Base-by-base conservation (phyloP, 2,888 invertebrate genomes). In the Coelopa pilipes region DNA sequence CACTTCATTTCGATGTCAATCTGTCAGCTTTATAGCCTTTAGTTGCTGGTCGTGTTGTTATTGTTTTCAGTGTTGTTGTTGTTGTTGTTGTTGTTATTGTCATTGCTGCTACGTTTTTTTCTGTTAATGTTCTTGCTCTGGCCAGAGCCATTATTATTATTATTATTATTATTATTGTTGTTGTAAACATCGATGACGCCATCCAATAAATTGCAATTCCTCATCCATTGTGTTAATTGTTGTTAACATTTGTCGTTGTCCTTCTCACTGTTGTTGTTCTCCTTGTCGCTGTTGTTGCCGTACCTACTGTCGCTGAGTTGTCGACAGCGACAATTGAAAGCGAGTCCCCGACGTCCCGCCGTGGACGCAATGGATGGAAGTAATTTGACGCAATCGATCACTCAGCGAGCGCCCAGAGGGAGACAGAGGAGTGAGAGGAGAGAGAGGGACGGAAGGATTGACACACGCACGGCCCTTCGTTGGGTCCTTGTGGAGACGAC, bases 311-410 rank as follows among this genome's bases (percentile, higher is more conserved):
- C 17, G 57, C 21, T 57, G n/a, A 57, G n/a, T 17, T 57, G 57
- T 19, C 21, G 57, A 57, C 57, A 21, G 12, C 21, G 34, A 34
- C 34, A 34, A 34, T 34, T 34, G 34, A 34, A 34, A 34, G 34
- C 17, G 21, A 17, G 57, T 19, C 21, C 17, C 21, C 10, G 7
- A 2, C 34, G 50, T 67, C 17, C 21, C 10, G 7, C 34, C 34
- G 50, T 67, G 67, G 21, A 34, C 15, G 46, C 50, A 72, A 60
- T 72, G 67, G 67, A 49, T 72, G 72, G 72, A 67, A 67, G 45
- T 60, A 72, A 72, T 67, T 62, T 67, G 67, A 19, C 60, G 34
- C 72, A 67, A 72, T 72, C 59, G 47, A 72, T 67, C 72, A 72
- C 59, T 66, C 59, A 53, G 24, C 34, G 4, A 34, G 34, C n/a